Evolutionary conservation across 2,797 vertebrate species (phyloP).

Genomic region (Syngnathus acus): DNA sequence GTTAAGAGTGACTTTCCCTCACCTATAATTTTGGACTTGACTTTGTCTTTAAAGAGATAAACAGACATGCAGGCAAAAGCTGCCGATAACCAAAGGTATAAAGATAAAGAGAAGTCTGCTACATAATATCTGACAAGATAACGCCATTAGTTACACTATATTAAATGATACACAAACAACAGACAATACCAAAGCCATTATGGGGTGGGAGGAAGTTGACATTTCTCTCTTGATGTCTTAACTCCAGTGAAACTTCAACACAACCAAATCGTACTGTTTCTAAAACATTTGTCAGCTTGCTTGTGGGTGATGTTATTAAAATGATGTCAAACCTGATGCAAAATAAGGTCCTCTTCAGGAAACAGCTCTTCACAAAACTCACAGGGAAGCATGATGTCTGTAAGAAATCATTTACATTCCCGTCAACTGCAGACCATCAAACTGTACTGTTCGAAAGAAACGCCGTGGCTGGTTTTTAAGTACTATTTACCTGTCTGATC

Average conservation of each 20-base stretch:
- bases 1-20: too few relatives aligned
- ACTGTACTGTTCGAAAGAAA: background rate
- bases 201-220: background rate
- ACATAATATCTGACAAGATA: background rate
- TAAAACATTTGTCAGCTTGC: background rate
- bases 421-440: background rate
- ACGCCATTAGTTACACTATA: background rate
- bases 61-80: background rate
- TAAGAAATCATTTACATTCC: slow-evolving; percentile 2
- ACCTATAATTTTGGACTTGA: too few relatives aligned
- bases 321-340: slow-evolving; percentile 81
- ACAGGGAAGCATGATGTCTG: slow-evolving; percentile 83
- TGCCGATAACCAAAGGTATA: background rate
- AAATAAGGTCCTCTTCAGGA: slow-evolving; percentile 89
- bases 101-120: background rate
- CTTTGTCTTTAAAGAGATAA: too few relatives aligned
- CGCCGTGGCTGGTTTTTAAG: background rate
- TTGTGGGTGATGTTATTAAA: background rate
- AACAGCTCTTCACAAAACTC: slow-evolving; percentile 96
- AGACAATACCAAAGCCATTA: background rate
- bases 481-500: slow-evolving; percentile 48
- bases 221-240: background rate
- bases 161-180: background rate
- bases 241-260: background rate
- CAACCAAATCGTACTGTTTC: background rate